Evolutionary conservation across 2,888 invertebrate species (phyloP), one percentile per base, ranked within the genome.

Genomic region (Hydraecia micacea): DNA sequence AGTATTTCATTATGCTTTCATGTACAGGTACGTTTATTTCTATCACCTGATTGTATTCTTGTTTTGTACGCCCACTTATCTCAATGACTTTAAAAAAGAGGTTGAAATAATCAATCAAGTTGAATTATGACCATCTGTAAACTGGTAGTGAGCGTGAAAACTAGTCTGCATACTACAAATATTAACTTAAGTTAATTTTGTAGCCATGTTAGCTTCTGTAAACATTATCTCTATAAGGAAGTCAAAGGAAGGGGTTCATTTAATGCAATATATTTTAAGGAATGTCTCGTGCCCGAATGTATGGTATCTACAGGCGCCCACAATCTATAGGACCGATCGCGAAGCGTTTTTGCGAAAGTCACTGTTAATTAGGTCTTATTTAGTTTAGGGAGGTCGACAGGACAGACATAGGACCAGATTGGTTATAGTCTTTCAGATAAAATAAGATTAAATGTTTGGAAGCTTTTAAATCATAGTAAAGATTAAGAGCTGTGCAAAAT

Each of bases 81-180:
- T 89, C 85, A 84, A 86, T 86, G 86, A 85, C 75, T 77, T 77
- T 74, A 81, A 92, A 92, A 93, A 91, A 85, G 63, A 85, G 89
- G 87, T 86, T 86, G 84, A 86, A 89, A 90, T 91, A 90, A 93
- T 93, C 92, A 92, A 93, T 93, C 92, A 92, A 84, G 81, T 90
- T 87, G 87, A 91, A 89, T 89, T 89, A 88, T 84, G 87, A 85
- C 76, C 81, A 89, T 81, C 83, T 80, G 85, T 87, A 77, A 78
- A 46, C 46, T 46, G 13, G 46, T 13, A 46, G 4, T 82, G 49
- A 76, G 72, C 70, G 42, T 63, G n/a, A 70, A 83, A 73, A 68
- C 62, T 68, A 39, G 21, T 82, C 71, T 74, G 46, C 52, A 18
- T 79, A 72, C 7, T 32, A 65, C 7, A 36, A 32, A 77, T 63